Conservation (phyloP, 2,888 invertebrate species). For the Cerastoderma edule region DNA sequence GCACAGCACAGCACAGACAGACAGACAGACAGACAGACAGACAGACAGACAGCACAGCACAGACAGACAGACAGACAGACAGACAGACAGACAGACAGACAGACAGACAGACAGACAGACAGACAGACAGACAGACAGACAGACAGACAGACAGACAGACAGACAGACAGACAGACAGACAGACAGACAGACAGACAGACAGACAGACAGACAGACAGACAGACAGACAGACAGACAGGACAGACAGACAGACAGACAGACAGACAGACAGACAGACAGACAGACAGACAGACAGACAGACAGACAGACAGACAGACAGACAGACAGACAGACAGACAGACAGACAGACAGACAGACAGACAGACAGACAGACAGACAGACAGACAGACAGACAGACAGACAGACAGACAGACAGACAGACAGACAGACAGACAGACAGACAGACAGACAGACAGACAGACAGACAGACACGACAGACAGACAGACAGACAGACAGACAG, state of each 20-base stretch:
- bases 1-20: no score
- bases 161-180: slow-evolving; percentile 1
- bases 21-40: slow-evolving; percentile 1
- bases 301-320: not conserved
- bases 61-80: slow-evolving; percentile 1
- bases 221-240: not conserved
- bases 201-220: slow-evolving; percentile 1
- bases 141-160: slow-evolving; percentile 1
- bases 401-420: slow-evolving; percentile 1
- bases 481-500: not conserved
- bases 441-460: not conserved
- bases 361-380: slow-evolving; percentile 1
- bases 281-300: not conserved
- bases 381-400: slow-evolving; percentile 1
- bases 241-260: not conserved
- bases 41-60: not conserved
- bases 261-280: not conserved
- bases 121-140: not conserved
- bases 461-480: not conserved
- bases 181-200: slow-evolving; percentile 1
- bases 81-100: slow-evolving; percentile 1
- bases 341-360: not conserved
- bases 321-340: not conserved
- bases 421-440: slow-evolving; percentile 1
- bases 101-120: slow-evolving; percentile 1